Conservation (phyloP, 2,888 invertebrate species). For the Gortyna flavago region DNA sequence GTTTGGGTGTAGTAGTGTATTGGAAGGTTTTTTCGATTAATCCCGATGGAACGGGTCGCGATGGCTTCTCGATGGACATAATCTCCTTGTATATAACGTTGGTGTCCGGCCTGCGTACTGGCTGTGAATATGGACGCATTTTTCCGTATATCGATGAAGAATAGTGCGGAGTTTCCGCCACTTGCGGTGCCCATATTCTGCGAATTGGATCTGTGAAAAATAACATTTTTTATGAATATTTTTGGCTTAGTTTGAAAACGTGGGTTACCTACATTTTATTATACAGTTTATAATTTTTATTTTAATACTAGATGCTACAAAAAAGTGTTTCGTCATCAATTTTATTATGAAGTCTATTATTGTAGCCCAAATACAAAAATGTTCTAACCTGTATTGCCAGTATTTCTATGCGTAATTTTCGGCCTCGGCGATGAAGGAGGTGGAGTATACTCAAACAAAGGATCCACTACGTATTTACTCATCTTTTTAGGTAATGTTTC, state of each 20-base stretch:
- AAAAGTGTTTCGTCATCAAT: neutral
- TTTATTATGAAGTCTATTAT: neutral
- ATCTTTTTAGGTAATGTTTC: slow-evolving; percentile 94
- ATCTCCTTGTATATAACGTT: slow-evolving; percentile 82
- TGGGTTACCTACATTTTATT: neutral
- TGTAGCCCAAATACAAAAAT: neutral
- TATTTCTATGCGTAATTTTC: slow-evolving; percentile 76
- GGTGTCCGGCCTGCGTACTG: slow-evolving; percentile 74
- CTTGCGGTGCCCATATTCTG: slow-evolving; percentile 78
- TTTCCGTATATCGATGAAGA: slow-evolving; percentile 76
- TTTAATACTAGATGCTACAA: neutral
- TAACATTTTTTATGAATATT: neutral
- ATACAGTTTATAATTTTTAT: neutral
- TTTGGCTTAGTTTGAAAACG: neutral
- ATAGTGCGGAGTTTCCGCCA: slow-evolving; percentile 72
- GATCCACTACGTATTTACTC: slow-evolving; percentile 87
- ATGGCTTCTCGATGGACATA: slow-evolving; percentile 83
- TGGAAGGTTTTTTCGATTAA: slow-evolving; percentile 78
- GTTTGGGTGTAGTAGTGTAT: slow-evolving; percentile 75
- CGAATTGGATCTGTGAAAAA: slow-evolving; percentile 76
- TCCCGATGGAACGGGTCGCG: slow-evolving; percentile 77
- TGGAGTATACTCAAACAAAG: slow-evolving; percentile 81
- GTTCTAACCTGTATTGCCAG: slow-evolving; percentile 65
- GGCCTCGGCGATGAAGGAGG: slow-evolving; percentile 68
- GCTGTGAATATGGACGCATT: slow-evolving; percentile 75